Evolutionary conservation across 2,113 vertebrate genomes (phyloP).

Genomic region (Plecturocebus donacophilus): DNA sequence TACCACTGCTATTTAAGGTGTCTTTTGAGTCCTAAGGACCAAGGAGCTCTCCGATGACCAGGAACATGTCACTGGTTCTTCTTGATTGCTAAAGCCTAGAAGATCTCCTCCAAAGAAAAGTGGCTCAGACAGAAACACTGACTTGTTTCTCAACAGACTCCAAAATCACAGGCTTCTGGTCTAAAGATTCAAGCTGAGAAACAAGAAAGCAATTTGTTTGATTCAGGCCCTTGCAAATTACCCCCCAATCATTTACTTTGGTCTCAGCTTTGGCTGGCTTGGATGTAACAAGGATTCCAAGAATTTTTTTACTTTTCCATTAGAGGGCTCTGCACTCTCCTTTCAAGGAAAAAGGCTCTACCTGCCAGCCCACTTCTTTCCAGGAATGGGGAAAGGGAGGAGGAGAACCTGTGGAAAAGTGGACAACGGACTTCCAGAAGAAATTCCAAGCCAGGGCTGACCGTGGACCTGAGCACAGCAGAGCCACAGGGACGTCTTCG

Average conservation of each 20-base stretch:
- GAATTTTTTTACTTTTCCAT: constrained; percentile 78
- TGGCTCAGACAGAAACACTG: neutral
- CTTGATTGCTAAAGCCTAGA: neutral
- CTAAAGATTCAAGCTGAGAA: constrained; percentile 37
- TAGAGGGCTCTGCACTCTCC: constrained; percentile 76
- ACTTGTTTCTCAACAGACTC: neutral
- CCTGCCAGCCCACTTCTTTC: constrained; percentile 72
- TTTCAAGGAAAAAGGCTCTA: constrained; percentile 74
- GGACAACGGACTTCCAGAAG: constrained; percentile 24
- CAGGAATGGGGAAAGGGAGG: constrained; percentile 65
- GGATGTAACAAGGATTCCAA: constrained; percentile 58
- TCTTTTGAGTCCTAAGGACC: neutral
- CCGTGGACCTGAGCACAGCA: neutral
- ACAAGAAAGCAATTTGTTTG: constrained; percentile 46
- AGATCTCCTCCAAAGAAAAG: neutral
- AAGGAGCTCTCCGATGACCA: neutral
- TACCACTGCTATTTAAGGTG: neutral
- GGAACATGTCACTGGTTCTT: neutral
- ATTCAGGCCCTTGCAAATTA: constrained; percentile 60
- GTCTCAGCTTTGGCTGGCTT: constrained; percentile 58
- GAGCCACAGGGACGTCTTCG: neutral
- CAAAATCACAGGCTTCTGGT: neutral
- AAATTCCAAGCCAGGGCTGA: constrained; percentile 4
- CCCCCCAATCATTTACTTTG: constrained; percentile 55
- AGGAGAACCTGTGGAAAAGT: constrained; percentile 42